Evolutionary conservation across 2,888 invertebrate genomes (phyloP).

Genomic region (Pollenia amentaria): DNA sequence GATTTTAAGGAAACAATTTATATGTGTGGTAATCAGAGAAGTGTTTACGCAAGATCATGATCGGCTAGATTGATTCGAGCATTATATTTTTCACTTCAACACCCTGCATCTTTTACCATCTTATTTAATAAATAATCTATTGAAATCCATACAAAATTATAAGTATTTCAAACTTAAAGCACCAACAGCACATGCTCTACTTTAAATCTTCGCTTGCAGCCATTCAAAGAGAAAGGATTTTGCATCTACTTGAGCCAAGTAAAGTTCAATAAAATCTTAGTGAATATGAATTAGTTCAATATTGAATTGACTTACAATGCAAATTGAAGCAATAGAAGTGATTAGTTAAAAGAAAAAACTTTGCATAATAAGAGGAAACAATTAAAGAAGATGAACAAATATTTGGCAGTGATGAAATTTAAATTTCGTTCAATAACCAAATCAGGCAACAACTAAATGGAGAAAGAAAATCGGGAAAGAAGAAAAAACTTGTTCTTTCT

Average conservation of each 20-base stretch:
- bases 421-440: background rate
- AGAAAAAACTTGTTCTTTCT: too few species aligned
- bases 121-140: too few species aligned
- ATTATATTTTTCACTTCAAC: too few species aligned
- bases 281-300: constrained; percentile 18
- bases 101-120: too few species aligned
- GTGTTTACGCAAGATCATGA: too few species aligned
- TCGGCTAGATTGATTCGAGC: too few species aligned
- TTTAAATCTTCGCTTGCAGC: background rate
- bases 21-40: too few species aligned
- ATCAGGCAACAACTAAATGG: too few species aligned
- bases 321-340: background rate
- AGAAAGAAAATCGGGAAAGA: too few species aligned
- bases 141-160: too few species aligned
- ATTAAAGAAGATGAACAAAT: background rate
- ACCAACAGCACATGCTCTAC: background rate
- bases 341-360: constrained; percentile 5
- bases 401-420: background rate
- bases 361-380: constrained; percentile 1
- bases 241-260: background rate
- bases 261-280: background rate
- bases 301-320: constrained; percentile 28
- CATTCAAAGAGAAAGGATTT: background rate
- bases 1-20: too few species aligned
- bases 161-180: background rate